Conservation (phyloP, 2,113 vertebrate genomes). For the Albula goreensis region DNA sequence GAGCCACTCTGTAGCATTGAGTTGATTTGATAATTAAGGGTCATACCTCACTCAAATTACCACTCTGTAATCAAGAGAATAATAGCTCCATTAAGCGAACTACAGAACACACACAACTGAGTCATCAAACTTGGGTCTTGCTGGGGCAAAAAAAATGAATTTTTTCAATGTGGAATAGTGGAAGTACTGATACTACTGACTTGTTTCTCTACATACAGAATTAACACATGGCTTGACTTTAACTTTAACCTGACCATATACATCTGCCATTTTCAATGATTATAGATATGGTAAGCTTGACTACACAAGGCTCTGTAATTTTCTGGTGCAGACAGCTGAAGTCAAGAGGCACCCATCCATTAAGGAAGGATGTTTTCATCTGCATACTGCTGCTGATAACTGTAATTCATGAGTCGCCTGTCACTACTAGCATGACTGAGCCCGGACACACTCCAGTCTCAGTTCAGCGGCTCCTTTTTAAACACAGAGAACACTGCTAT, state of each 20-base stretch:
- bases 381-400: neutral
- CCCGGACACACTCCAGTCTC: neutral
- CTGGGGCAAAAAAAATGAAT: constrained; percentile 3
- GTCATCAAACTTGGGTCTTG: constrained; percentile 11
- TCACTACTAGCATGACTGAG: neutral
- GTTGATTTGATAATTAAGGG: constrained; percentile 56
- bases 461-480: neutral
- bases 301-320: neutral
- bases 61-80: constrained; percentile 51
- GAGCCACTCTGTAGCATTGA: constrained; percentile 29
- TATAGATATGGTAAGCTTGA: neutral
- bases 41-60: constrained; percentile 51
- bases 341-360: no score
- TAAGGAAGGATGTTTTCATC: neutral
- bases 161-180: neutral
- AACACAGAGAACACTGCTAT: neutral
- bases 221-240: neutral
- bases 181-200: neutral
- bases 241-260: neutral
- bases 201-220: neutral
- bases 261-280: neutral
- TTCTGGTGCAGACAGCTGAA: neutral
- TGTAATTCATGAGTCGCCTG: neutral
- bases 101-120: constrained; percentile 32
- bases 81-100: constrained; percentile 42